Percentiles rank a stretch among this genome's conserved stretches.
These are phyloP conservation scores for Actenoides lindsayi DNA, from an alignment of 2,113 vertebrate genomes.

Conservation along the genomic window DNA sequence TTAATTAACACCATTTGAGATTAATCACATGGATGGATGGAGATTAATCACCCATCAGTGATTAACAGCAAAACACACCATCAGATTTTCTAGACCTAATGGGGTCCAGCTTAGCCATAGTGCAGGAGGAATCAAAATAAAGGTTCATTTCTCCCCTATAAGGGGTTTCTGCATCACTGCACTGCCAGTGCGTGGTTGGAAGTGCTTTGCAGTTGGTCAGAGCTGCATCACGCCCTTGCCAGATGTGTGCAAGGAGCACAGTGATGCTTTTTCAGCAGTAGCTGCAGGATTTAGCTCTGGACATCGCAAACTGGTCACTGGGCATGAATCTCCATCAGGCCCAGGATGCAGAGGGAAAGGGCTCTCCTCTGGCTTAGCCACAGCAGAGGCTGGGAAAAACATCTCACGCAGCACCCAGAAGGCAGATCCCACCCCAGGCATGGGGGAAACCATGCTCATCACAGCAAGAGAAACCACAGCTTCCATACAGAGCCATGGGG, in stretches of 20 bases:
- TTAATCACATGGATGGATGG: background rate
- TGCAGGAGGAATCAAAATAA: background rate
- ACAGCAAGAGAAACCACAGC: background rate
- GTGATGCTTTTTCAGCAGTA: background rate
- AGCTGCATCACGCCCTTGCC: background rate
- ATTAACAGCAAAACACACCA: background rate
- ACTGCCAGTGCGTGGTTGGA: background rate
- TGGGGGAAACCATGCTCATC: accelerated
- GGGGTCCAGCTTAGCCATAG: background rate
- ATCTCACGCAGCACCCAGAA: background rate
- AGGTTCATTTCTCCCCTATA: accelerated
- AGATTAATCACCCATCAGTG: background rate
- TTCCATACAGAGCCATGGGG: background rate
- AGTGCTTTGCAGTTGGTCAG: background rate
- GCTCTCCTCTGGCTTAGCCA: background rate
- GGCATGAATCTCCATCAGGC: background rate
- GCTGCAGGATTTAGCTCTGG: background rate
- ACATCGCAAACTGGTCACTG: background rate
- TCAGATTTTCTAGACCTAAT: background rate
- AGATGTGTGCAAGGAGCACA: background rate
- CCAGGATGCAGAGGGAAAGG: background rate
- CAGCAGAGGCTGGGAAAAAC: background rate
- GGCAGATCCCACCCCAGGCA: background rate
- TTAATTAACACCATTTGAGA: background rate
- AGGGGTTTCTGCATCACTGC: background rate